Evolutionary conservation across 1,140 invertebrate species (phyloP), one percentile per base, ranked within the genome.

Genomic region (Lordiphosa clarofinis): DNA sequence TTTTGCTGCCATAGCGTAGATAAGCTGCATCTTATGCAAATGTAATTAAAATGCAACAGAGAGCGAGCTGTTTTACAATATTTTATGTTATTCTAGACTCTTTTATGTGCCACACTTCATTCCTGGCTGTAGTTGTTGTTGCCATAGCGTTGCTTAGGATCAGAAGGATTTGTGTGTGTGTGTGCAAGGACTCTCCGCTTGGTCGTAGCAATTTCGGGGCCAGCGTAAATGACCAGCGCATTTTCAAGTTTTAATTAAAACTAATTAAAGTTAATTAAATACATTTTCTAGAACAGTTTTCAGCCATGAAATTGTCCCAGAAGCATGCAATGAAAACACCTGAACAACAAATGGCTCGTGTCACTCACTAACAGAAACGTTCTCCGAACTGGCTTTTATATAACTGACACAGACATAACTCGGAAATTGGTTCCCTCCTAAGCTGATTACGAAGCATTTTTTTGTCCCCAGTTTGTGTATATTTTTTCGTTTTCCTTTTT

Each of bases 11-110:
- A 48, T 49, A 43, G 64, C 56, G 56, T 49, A 69, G 66, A 69
- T 69, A 69, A 69, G 66, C 66, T 69, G 65, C 65, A 69, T 69
- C 66, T 69, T 69, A 69, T 69, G 66, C 66, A 69, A 69, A 69
- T 69, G 66, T 69, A 69, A 69, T 69, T 69, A 69, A 69, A 67
- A 69, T 69, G 66, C 66, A 69, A 69, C 66, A 61, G 64, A 60
- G 64, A 69, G 43, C 65, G 48, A 46, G 43, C 65, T 69, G 66
- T 69, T 69, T 69, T 60, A 69, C 66, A 69, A 61, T 69, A 69
- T 69, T 69, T 69, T 69, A 69, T 69, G 64, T 56, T 43, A 59
- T 66, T 66, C 65, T 54, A 52, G 59, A 55, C 31, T 52, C 55
- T 59, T 37, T 59, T 64, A 33, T 38, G 13, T 48, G 43, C 13